phyloP scores from a whole-genome alignment of 2,888 invertebrate genomes.

The Amphimallon solstitiale region DNA sequence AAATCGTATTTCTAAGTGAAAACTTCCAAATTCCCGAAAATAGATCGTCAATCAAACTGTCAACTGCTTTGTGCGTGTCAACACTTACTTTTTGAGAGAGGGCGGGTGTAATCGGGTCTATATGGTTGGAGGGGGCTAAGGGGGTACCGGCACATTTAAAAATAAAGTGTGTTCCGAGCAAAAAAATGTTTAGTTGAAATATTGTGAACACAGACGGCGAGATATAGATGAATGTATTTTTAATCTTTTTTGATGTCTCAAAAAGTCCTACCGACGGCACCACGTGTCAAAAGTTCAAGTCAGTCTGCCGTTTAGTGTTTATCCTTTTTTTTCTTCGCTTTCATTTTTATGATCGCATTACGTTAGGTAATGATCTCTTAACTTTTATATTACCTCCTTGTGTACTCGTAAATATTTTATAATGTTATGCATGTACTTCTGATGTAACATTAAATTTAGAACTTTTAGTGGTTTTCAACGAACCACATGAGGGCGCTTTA shows the following conservation, averaged over 20 bases:
- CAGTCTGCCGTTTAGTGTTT: conserved; percentile 10
- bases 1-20: conserved; percentile 48
- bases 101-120: no score
- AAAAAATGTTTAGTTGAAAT: conserved; percentile 23
- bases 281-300: conserved; percentile 28
- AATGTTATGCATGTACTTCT: conserved; percentile 10
- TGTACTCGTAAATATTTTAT: conserved; percentile 28
- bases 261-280: neutral
- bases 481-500: no score
- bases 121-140: neutral
- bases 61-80: conserved; percentile 46
- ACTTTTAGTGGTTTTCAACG: neutral
- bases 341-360: conserved; percentile 12
- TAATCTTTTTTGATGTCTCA: conserved; percentile 40
- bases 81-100: conserved; percentile 33
- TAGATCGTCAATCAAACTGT: conserved; percentile 51
- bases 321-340: neutral
- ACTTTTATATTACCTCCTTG: conserved; percentile 25
- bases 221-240: conserved; percentile 39
- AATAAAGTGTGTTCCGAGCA: conserved; percentile 35
- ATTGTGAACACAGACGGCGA: conserved; percentile 16
- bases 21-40: conserved; percentile 48
- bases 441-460: conserved; percentile 19
- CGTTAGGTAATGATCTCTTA: conserved; percentile 28
- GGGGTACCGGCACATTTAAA: conserved; percentile 32